phyloP scores from a whole-genome alignment of 2,888 invertebrate species.

The Microctonus hyperodae region DNA sequence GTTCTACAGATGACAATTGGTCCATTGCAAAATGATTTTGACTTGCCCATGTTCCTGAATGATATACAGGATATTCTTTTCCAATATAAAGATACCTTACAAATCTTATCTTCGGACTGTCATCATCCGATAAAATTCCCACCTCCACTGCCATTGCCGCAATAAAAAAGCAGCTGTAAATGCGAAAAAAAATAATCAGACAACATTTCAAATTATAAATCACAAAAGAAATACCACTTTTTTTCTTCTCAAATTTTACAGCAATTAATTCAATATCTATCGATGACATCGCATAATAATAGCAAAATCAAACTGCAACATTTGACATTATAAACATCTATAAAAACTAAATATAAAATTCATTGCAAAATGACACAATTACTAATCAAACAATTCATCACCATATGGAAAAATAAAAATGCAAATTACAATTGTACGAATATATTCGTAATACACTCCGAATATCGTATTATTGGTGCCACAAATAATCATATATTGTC shows the following conservation, averaged over 20 bases:
- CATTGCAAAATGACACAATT: too few species aligned
- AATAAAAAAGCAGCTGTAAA: not conserved
- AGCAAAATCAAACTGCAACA: too few species aligned
- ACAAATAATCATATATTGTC: not conserved
- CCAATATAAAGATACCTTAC: conserved; percentile 67
- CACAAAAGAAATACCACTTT: not conserved
- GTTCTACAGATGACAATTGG: conserved; percentile 61
- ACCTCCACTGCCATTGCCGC: conserved; percentile 28
- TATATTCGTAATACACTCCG: not conserved
- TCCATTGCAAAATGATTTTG: conserved; percentile 65
- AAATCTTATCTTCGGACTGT: conserved; percentile 51
- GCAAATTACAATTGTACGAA: not conserved
- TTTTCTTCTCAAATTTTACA: too few species aligned
- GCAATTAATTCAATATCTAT: too few species aligned
- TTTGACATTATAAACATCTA: too few species aligned
- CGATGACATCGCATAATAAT: too few species aligned
- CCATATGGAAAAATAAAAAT: not conserved
- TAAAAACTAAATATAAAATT: too few species aligned
- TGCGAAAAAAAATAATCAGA: not conserved
- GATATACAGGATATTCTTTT: conserved; percentile 66
- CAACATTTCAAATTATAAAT: not conserved
- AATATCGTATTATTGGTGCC: not conserved
- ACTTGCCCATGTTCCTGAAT: conserved; percentile 67
- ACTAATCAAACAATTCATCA: not conserved
- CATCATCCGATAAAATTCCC: conserved; percentile 20